Evolutionary conservation across 2,888 invertebrate species (phyloP).

Genomic region (Lepetodrilus schrolli): DNA sequence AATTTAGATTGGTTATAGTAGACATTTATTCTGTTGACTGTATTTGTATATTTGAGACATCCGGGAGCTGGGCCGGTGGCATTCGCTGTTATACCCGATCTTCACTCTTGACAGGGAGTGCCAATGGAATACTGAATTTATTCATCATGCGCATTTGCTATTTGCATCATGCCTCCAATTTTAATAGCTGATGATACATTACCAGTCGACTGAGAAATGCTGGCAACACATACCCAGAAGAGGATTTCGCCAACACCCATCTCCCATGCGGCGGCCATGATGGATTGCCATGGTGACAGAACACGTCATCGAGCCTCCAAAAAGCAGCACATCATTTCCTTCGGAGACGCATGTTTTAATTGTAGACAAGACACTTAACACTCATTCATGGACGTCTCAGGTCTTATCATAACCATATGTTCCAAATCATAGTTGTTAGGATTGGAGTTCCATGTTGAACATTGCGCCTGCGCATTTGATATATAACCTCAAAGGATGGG

Average conservation of each 20-base stretch:
- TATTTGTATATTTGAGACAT: too few species aligned
- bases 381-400: slow-evolving; percentile 23
- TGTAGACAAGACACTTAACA: slow-evolving; percentile 23
- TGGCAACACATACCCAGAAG: background rate
- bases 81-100: too few species aligned
- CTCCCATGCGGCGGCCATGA: slow-evolving; percentile 3
- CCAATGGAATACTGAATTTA: background rate
- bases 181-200: slow-evolving; percentile 11
- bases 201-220: background rate
- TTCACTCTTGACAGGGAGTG: too few species aligned
- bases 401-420: slow-evolving; percentile 21
- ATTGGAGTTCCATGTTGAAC: background rate
- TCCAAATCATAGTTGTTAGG: slow-evolving; percentile 15
- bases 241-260: background rate
- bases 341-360: slow-evolving; percentile 8
- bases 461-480: slow-evolving; percentile 1
- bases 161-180: background rate
- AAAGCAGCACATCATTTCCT: background rate
- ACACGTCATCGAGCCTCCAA: background rate
- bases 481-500: background rate
- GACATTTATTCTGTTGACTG: too few species aligned
- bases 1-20: too few species aligned
- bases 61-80: too few species aligned
- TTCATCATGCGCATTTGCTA: background rate
- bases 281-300: slow-evolving; percentile 18